Base-by-base conservation (phyloP, 2,797 vertebrate species). In the Rhyacichthys aspro region DNA sequence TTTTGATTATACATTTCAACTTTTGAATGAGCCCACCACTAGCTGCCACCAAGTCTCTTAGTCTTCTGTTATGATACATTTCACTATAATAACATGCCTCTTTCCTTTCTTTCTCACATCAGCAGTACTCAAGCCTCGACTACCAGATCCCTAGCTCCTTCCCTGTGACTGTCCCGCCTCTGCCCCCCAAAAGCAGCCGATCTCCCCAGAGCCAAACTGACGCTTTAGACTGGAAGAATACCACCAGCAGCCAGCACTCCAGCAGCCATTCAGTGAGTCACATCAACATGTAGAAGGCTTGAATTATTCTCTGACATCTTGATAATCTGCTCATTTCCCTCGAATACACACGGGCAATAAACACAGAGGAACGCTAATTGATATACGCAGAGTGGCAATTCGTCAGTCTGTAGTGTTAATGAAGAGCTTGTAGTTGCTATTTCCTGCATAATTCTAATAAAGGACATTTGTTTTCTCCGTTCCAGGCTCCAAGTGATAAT, bases 181-280 rank as follows among this genome's bases (percentile, higher is more conserved):
- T 89, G 56, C 90, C 89, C 49, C 84, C 86, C 16, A 91, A 89
- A 81, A 64, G 42, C 48, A 67, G 5, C 23, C 15, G 34, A 10
- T 43, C 14, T 17, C 74, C 74, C 7, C 63, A 41, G 33, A 34
- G 44, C 37, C 70, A 44, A 9, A 14, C 18, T 11, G 54, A 43
- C 50, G 54, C 64, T 8, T 49, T 57, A 11, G 43, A 61, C 45
- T 46, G 58, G 37, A 71, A 45, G 28, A 58, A 36, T 9, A 11
- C 14, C 3, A 11, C 43, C 47, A 81, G 65, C n/a, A n/a, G n/a
- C n/a, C n/a, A n/a, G 70, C 43, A 49, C 18, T 41, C 67, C 15
- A 42, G 33, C 47, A 63, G 43, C 3, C 11, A 0, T 47, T 57
- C 44, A 3, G 89, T 90, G 74, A 76, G 84, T 84, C 49, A 50